Base-by-base conservation (phyloP, 2,888 invertebrate species). In the Agrochola lychnidis region DNA sequence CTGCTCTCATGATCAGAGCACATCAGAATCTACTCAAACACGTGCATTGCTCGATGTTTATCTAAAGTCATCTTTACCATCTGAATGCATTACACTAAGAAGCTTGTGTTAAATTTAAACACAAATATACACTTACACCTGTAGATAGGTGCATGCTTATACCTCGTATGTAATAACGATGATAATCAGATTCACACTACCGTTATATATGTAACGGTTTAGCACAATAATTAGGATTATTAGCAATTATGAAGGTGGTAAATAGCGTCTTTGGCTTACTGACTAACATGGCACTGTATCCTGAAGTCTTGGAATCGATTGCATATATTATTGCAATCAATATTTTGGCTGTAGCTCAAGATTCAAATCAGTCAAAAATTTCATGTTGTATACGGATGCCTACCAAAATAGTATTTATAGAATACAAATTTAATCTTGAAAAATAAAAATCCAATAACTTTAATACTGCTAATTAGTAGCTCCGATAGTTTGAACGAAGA, bases 111-210 rank as follows among this genome's bases (percentile, higher is more conserved):
- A 70, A 70, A 81, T 75, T 78, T 74, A 68, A 73, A 73, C 74
- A 73, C 85, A 78, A 81, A 84, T 84, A 76, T 75, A 84, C 73
- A 73, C 63, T 83, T 61, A 73, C 30, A 76, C 45, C 36, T 71
- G 59, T 57, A 63, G 16, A 45, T 25, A 25, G 45, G 6, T n/a
- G n/a, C 25, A n/a, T 68, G 25, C 40, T 57, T 51, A 36, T 19
- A 53, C 19, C 16, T 72, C 30, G 30, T 36, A 51, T 69, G 69
- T 66, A 68, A 73, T 84, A n/a, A 62, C 64, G 51, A 74, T 72
- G 73, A 75, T 85, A 82, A 84, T 82, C 72, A 72, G 67, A 73
- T 79, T 84, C 71, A 82, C 85, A 74, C 59, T 63, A 61, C 45
- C 61, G 66, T 70, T 78, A 57, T 66, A 48, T 74, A 56, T 62